Conservation (phyloP, 92 coral and sea anemone species). For the Epizoanthus fatuus region DNA sequence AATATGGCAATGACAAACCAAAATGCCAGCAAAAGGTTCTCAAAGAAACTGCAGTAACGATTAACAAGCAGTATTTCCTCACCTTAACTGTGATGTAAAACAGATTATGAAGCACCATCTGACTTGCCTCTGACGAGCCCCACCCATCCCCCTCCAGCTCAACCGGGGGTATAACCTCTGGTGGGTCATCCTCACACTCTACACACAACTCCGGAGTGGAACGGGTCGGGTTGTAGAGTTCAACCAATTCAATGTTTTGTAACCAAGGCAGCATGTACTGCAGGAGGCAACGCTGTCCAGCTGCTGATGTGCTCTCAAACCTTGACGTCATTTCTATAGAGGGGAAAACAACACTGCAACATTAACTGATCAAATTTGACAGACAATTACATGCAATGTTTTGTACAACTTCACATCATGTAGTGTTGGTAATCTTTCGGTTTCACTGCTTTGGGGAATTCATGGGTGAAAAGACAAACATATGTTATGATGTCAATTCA, state of each 20-base stretch:
- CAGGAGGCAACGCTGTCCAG: slow-evolving; percentile 94
- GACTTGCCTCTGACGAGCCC: slow-evolving; percentile 99
- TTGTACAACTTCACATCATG: no score
- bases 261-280: slow-evolving; percentile 98
- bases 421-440: no score
- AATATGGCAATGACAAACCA: no score
- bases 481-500: not conserved
- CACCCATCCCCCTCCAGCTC: slow-evolving; percentile 97
- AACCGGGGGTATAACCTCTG: slow-evolving; percentile 77
- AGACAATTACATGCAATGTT: no score
- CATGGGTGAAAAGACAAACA: no score
- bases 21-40: no score
- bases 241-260: slow-evolving; percentile 93
- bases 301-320: slow-evolving; percentile 89
- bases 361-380: no score
- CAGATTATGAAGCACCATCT: slow-evolving; percentile 93
- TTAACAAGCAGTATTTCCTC: not conserved
- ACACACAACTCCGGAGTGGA: slow-evolving; percentile 69
- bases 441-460: no score
- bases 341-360: not conserved
- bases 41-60: not conserved
- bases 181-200: slow-evolving; percentile 63
- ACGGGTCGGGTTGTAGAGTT: slow-evolving; percentile 77
- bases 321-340: slow-evolving; percentile 91
- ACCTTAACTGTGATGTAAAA: slow-evolving; percentile 98